These are phyloP conservation scores for Noctua comes DNA, from an alignment of 2,888 invertebrate genomes.

Conservation along the genomic window DNA sequence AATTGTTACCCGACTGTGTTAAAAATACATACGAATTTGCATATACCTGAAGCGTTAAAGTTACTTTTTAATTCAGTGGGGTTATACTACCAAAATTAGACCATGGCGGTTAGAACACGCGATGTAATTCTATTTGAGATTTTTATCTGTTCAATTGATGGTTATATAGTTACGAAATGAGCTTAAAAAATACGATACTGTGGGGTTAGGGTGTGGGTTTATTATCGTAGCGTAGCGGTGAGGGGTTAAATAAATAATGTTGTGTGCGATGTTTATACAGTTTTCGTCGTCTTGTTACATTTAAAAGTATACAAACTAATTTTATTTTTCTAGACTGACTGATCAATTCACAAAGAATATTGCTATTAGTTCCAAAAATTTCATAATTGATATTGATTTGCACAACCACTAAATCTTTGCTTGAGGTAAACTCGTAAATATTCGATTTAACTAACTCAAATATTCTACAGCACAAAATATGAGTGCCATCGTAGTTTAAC, in stretches of 20 bases:
- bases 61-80: slow-evolving; percentile 65
- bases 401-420: not conserved
- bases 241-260: slow-evolving; percentile 34
- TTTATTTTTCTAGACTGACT: not conserved
- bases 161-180: slow-evolving; percentile 85
- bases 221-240: slow-evolving; percentile 45
- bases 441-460: not conserved
- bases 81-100: slow-evolving; percentile 79
- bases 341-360: not conserved
- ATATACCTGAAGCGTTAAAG: slow-evolving; percentile 47
- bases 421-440: not conserved
- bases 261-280: not conserved
- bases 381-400: not conserved
- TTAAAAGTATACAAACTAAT: not conserved
- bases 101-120: slow-evolving; percentile 83
- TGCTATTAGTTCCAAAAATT: not conserved
- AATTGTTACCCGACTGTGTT: slow-evolving; percentile 58
- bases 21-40: slow-evolving; percentile 54
- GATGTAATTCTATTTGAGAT: slow-evolving; percentile 84
- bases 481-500: not conserved
- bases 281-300: not conserved
- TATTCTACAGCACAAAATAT: not conserved
- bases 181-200: slow-evolving; percentile 79
- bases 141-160: slow-evolving; percentile 88
- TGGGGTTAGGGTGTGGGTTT: slow-evolving; percentile 70